Percentiles rank a stretch among this genome's conserved stretches.
phyloP scores from a whole-genome alignment of 2,797 vertebrate genomes.

The Bovichtus variegatus region DNA sequence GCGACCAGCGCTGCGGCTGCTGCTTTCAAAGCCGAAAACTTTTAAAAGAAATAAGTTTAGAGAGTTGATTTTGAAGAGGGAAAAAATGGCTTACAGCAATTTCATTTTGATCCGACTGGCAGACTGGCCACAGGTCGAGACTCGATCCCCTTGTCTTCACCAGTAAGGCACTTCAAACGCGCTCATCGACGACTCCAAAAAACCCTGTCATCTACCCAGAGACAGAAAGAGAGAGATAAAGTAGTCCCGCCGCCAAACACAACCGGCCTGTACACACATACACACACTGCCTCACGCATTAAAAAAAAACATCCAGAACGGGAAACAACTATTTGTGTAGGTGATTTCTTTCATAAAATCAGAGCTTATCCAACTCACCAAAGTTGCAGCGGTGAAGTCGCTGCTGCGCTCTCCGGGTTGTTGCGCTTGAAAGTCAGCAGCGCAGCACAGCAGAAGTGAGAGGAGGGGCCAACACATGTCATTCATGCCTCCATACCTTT shows the following conservation, averaged over 20 bases:
- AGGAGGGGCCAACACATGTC: constrained; percentile 79
- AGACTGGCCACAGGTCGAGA: constrained; percentile 55
- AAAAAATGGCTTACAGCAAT: constrained; percentile 70
- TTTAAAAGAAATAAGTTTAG: neutral
- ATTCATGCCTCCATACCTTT: constrained; percentile 64
- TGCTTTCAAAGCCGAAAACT: neutral
- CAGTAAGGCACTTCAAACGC: constrained; percentile 72
- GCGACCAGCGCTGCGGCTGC: neutral
- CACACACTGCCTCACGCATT: neutral
- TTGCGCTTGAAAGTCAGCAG: constrained; percentile 70
- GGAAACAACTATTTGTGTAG: rapidly evolving
- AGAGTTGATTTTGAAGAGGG: neutral
- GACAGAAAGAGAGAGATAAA: constrained; percentile 58
- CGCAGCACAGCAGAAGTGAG: constrained; percentile 49
- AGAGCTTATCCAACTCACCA: constrained; percentile 77
- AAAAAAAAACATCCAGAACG: neutral
- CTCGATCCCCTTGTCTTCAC: constrained; percentile 71
- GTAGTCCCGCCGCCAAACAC: constrained; percentile 47
- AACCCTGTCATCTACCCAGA: constrained; percentile 74
- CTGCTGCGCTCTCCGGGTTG: constrained; percentile 76
- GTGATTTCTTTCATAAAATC: constrained; percentile 16
- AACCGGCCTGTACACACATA: too few species aligned
- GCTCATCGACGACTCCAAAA: constrained; percentile 79
- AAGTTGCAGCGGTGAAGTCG: constrained; percentile 73
- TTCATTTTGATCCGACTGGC: constrained; percentile 76